These are phyloP conservation scores for Ips typographus DNA, from an alignment of 1,140 invertebrate genomes.

Conservation along the genomic window DNA sequence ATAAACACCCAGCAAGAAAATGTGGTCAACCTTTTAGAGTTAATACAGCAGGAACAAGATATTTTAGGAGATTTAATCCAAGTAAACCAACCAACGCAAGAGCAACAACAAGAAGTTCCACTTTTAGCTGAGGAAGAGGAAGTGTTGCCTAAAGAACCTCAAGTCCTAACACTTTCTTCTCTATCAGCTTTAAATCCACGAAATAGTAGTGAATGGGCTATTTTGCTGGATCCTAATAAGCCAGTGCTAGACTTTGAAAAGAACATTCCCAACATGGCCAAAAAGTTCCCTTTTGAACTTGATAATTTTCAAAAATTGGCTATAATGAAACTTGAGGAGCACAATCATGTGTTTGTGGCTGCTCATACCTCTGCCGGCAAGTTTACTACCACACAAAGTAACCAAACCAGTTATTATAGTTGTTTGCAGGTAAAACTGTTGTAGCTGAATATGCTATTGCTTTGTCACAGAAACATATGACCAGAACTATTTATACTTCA, in stretches of 20 bases:
- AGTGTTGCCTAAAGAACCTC: conserved; percentile 43
- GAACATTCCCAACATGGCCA: conserved; percentile 81
- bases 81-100: conserved; percentile 6
- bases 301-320: conserved; percentile 98
- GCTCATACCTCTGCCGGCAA: conserved; percentile 96
- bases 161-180: conserved; percentile 39
- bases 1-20: conserved; percentile 20
- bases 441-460: conserved; percentile 99
- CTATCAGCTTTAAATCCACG: conserved; percentile 22
- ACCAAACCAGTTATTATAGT: neutral
- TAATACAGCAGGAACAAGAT: conserved; percentile 45
- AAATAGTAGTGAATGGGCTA: conserved; percentile 74
- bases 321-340: conserved; percentile 90
- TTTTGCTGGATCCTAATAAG: conserved; percentile 77
- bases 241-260: conserved; percentile 83
- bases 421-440: conserved; percentile 78
- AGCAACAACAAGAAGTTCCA: conserved; percentile 14
- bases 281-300: conserved; percentile 88
- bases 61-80: conserved; percentile 34
- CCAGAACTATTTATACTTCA: conserved; percentile 96
- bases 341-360: conserved; percentile 95
- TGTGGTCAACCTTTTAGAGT: conserved; percentile 48
- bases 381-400: neutral
- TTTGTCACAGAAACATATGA: conserved; percentile 88
- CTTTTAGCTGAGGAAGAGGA: conserved; percentile 44